phyloP scores from a whole-genome alignment of 2,113 vertebrate genomes.

The Dendrocopos noguchii region DNA sequence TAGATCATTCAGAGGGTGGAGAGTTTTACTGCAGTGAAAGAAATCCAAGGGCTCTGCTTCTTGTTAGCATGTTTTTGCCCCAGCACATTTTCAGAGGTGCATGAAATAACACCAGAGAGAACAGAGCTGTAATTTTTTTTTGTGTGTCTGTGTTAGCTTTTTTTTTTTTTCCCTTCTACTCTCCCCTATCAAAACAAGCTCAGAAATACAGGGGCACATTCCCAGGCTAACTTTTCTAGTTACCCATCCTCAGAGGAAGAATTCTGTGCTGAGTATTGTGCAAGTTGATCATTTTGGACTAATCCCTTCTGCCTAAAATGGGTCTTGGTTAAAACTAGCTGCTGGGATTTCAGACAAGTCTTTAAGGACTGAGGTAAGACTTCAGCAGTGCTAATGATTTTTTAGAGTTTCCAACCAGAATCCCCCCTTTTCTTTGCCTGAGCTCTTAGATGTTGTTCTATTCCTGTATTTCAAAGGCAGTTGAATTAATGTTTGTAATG shows the following conservation, averaged over 20 bases:
- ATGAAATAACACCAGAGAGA: neutral
- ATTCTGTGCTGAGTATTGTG: neutral
- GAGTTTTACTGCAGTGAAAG: slow-evolving; percentile 11
- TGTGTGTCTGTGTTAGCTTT: fast-evolving
- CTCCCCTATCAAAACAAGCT: neutral
- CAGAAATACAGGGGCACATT: neutral
- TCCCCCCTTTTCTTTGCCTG: neutral
- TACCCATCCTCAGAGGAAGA: neutral
- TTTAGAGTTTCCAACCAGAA: neutral
- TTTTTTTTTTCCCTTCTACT: neutral
- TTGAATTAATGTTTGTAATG: neutral
- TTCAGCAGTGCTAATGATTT: neutral
- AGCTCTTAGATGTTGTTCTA: neutral
- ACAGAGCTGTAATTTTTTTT: neutral
- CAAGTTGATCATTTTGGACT: neutral
- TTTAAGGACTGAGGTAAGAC: slow-evolving; percentile 3
- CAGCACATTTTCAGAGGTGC: neutral
- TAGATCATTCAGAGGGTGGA: slow-evolving; percentile 32
- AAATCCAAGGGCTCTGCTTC: slow-evolving; percentile 13
- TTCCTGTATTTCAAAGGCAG: neutral
- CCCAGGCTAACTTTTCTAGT: neutral
- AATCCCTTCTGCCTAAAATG: neutral
- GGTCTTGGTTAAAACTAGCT: neutral
- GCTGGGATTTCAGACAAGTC: neutral
- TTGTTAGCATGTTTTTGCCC: neutral